A percentile compares a stretch with the other conserved stretches of the same genome.
Conservation (phyloP, 2,888 invertebrate genomes). For the Cantharis rufa region DNA sequence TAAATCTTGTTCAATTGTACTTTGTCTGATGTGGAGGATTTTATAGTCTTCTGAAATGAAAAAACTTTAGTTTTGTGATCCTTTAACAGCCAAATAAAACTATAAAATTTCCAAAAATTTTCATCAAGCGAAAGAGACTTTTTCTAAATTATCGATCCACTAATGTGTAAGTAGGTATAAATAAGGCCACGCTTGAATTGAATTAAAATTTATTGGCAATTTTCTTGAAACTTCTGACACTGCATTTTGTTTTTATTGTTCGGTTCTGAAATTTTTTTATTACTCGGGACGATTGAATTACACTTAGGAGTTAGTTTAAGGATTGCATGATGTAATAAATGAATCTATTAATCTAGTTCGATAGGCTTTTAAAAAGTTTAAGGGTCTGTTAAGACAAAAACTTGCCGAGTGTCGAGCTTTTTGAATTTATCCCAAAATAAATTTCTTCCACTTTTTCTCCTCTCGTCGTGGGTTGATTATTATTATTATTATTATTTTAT, state of each 20-base stretch:
- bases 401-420: not conserved
- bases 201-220: constrained; percentile 1
- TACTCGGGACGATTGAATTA: not conserved
- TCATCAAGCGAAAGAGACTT: not conserved
- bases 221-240: constrained; percentile 2
- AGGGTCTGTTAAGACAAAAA: not conserved
- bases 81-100: not conserved
- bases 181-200: not conserved
- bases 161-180: not conserved
- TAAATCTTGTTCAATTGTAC: constrained; percentile 3
- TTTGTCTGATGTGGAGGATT: not conserved
- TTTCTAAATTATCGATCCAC: not conserved
- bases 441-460: not conserved
- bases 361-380: not conserved
- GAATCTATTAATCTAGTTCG: not conserved
- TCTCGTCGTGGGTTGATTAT: too few relatives aligned
- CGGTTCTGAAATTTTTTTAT: not conserved
- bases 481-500: too few relatives aligned
- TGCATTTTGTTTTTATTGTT: constrained; percentile 5
- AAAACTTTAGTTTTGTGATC: not conserved
- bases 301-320: constrained; percentile 1
- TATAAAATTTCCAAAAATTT: not conserved
- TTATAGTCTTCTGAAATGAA: not conserved
- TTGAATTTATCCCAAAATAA: not conserved
- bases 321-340: not conserved